phyloP scores from a whole-genome alignment of 2,888 invertebrate species.

The Sphecodes monilicornis region DNA sequence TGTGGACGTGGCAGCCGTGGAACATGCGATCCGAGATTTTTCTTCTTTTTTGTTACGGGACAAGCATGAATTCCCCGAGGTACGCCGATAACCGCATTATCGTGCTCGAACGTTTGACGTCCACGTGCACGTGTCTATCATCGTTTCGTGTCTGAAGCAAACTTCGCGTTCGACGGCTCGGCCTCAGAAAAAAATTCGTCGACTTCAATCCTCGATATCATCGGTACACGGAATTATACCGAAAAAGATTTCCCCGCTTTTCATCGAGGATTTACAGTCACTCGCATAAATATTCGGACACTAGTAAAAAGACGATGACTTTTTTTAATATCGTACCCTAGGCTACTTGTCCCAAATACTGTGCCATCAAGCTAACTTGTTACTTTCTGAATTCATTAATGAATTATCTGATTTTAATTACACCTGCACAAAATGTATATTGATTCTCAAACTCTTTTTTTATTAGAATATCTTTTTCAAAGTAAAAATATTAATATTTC shows the following conservation, averaged over 20 bases:
- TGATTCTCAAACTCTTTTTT: no score
- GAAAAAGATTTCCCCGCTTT: neutral
- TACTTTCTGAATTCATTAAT: no score
- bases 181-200: conserved; percentile 21
- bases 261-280: no score
- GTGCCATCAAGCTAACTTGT: no score
- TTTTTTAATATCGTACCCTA: no score
- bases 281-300: no score
- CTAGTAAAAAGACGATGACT: no score
- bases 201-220: conserved; percentile 7
- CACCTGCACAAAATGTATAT: no score
- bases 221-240: neutral
- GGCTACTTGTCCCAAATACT: no score
- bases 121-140: conserved; percentile 60
- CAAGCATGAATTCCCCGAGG: conserved; percentile 58
- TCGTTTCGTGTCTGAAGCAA: conserved; percentile 50
- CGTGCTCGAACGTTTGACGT: conserved; percentile 56
- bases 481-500: no score
- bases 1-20: conserved; percentile 20
- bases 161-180: conserved; percentile 43
- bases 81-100: conserved; percentile 56
- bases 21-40: conserved; percentile 46
- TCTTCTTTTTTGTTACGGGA: conserved; percentile 53
- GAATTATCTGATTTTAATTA: no score
- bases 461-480: no score